Evolutionary conservation across 2,888 invertebrate species (phyloP), one percentile per base, ranked within the genome.

Genomic region (Dryocosmus kuriphilus): DNA sequence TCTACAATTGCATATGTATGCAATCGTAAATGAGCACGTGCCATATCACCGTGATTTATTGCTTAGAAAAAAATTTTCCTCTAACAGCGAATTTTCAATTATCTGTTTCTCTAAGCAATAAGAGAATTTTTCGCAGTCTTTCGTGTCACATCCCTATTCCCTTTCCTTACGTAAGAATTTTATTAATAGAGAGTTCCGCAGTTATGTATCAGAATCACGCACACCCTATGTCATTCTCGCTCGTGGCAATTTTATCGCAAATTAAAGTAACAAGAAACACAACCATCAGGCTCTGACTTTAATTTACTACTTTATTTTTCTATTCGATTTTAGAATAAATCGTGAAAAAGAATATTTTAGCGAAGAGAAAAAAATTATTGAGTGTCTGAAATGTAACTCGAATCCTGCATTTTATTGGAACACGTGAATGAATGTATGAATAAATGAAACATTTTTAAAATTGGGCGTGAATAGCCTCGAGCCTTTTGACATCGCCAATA

Each of bases 11-110:
- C 35, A 63, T 11, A 63, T 22, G n/a, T n/a, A n/a, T 63, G 35
- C 32, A 32, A n/a, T 62, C 32, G n/a, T 22, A 63, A 63, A 63
- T 63, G 11, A 35, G 9, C 35, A 63, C 63, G 63, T 63, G 35
- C 32, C 62, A 62, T 62, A 32, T 19, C 11, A 63, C n/a, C 5
- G 5, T 22, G 32, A 63, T 63, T 63, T 63, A 63, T n/a, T 35
- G 11, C 5, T 1, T 6, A 63, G 5, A n/a, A n/a, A n/a, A 38
- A 35, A 38, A 63, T n/a, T 16, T 27, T 16, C 2, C 24, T 60
- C 16, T 14, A 27, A 27, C 27, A 60, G 27, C 2, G 7, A 60
- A 60, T 60, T 60, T 24, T 60, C 60, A 60, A 60, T 60, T 60
- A 24, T 60, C 27, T 60, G 60, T 27, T 60, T 60, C 24, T 60